Evolutionary conservation across 2,113 vertebrate genomes (phyloP), one percentile per base, ranked within the genome.

Genomic region (Apistogramma diplotaenia): DNA sequence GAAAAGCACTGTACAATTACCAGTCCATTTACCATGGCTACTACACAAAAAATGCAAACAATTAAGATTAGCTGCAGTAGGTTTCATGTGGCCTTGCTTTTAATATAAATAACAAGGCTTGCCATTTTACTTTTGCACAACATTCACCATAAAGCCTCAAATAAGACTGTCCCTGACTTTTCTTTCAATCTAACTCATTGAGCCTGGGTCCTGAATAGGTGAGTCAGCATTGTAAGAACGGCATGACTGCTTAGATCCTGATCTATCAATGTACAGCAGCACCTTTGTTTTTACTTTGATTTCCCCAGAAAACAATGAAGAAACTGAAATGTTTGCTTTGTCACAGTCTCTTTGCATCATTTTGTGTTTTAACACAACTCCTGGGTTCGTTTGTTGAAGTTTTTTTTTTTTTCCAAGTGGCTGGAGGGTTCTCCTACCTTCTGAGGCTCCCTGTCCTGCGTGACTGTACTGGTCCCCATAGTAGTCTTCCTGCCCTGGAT

Each of bases 401-500:
- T 76, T 80, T 74, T 89, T 82, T 67, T 65, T 65, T 43, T 46
- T 91, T 49, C 85, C 89, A 87, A 75, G 82, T 62, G 84, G 83
- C 84, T 86, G 87, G 83, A 92, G 86, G 84, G 83, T 96, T 96
- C 95, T 96, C 96, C 97, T 97, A 98, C 97, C 97, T 97, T 99
- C 98, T 95, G 98, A 97, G 93, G 97, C 95, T 94, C 97, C 98
- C 96, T 99, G 98, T 95, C 95, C 97, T 95, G 97, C 97, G 93
- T 98, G 98, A 96, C 96, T 99, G 96, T 99, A 99, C 93, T 99
- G 98, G 93, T 99, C 98, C 91, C 97, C 97, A 94, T 99, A 99
- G 96, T 99, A 99, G 95, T 99, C 98, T 96, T 99, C 98, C 96
- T 99, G 98, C 95, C 98, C 98, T 93, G 98, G 97, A 95, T 99